Evolutionary conservation across 1,140 invertebrate species (phyloP), one percentile per base, ranked within the genome.

Genomic region (Brachionus asplanchnoidis): DNA sequence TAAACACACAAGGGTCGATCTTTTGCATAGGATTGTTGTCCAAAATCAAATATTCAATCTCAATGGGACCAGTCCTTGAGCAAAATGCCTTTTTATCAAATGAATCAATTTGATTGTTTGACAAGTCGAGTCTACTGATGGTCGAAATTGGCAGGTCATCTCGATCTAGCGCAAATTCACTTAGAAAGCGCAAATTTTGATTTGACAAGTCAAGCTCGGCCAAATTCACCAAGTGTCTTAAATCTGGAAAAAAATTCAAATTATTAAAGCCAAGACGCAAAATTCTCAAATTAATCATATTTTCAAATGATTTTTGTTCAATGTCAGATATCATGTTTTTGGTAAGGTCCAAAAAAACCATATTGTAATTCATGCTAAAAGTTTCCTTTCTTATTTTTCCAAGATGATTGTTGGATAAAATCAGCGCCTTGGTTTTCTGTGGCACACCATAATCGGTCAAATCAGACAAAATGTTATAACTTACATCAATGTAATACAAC

Each of bases 21-120:
- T 50, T 77, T 46, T 77, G 9, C 4, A 77, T 77, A 1, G 73
- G 73, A 77, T 77, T 77, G 3, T 46, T 77, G 14, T 77, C 44
- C 28, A 77, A 36, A 50, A 77, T 50, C 26, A 77, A 77, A 77
- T 77, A 77, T 26, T 77, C 73, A 14, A 77, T 50, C n/a, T 77
- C 23, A 46, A 50, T 50, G 2, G 73, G 40, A 12, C 42, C 73
- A 50, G 20, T 20, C 5, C 20, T 23, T 1, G 73, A 77, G 26
- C 73, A 77, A 77, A 77, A 77, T 1, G 73, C 73, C 23, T 28
- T 77, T 50, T 77, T 77, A 50, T 77, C 73, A 50, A 77, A 77
- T 12, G 73, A 50, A 26, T 77, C 44, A 12, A 77, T 77, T 26
- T 50, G 3, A 46, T 77, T 77, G 26, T 77, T 46, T 50, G 73